Conservation (phyloP, 1,140 invertebrate genomes). For the Rhopalosiphum padi region DNA sequence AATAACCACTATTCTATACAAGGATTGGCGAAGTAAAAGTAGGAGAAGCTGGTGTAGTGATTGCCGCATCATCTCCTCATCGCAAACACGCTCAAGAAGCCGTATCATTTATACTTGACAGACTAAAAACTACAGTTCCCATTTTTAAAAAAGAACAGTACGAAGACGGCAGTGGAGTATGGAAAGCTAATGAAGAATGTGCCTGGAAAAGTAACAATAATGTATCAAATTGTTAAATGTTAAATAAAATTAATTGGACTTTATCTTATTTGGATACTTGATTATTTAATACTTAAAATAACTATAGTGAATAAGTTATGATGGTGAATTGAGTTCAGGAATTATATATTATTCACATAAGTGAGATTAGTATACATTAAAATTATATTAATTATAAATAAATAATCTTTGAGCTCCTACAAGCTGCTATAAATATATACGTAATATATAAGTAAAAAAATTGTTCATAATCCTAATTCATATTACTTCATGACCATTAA, state of each 20-base stretch:
- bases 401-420: background rate
- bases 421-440: background rate
- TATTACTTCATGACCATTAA: no score
- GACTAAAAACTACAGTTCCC: constrained; percentile 85
- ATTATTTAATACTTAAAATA: background rate
- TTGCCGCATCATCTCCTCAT: constrained; percentile 89
- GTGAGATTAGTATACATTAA: background rate
- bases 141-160: constrained; percentile 98
- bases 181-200: constrained; percentile 85
- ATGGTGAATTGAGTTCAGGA: background rate
- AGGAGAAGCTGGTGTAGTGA: constrained; percentile 86
- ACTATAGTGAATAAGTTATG: background rate
- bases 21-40: constrained; percentile 86
- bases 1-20: constrained; percentile 3
- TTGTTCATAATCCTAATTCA: no score
- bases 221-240: background rate
- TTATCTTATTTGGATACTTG: background rate
- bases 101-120: constrained; percentile 83
- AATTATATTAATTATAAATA: background rate
- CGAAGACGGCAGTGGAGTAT: constrained; percentile 66
- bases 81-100: constrained; percentile 82
- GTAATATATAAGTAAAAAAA: no score
- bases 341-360: background rate
- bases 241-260: background rate
- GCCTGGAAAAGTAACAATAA: constrained; percentile 66